phyloP scores from a whole-genome alignment of 2,888 invertebrate species.

The Phasia obesa region DNA sequence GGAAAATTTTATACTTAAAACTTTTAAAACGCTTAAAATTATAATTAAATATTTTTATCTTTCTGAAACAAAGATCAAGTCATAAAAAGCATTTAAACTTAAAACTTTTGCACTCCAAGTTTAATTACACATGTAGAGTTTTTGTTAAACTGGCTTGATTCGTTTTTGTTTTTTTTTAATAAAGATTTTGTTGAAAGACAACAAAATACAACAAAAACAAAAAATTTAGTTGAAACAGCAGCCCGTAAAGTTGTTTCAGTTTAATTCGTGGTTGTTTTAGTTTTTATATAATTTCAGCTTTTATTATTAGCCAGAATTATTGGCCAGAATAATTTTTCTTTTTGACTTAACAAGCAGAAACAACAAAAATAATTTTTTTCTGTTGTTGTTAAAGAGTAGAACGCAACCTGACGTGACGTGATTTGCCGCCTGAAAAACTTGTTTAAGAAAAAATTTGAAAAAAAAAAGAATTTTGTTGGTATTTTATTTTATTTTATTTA shows the following conservation, averaged over 20 bases:
- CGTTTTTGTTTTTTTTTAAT: background rate
- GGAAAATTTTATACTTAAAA: no score
- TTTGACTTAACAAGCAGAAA: slow-evolving; percentile 61
- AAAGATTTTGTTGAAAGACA: background rate
- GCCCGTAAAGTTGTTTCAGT: no score
- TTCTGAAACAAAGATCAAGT: slow-evolving; percentile 14
- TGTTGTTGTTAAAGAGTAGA: slow-evolving; percentile 54
- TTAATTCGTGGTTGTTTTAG: background rate
- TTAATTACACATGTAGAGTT: slow-evolving; percentile 19
- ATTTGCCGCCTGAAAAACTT: slow-evolving; percentile 70
- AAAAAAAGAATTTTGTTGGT: slow-evolving; percentile 35
- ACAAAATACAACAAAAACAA: background rate
- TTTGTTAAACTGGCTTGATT: slow-evolving; percentile 12
- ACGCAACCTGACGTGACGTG: slow-evolving; percentile 68
- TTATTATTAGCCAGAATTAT: background rate
- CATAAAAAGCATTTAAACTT: slow-evolving; percentile 17
- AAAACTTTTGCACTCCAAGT: slow-evolving; percentile 38
- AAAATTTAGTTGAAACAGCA: background rate
- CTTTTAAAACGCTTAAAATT: background rate
- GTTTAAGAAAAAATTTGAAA: slow-evolving; percentile 46
- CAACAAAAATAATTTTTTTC: background rate
- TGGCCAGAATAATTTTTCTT: slow-evolving; percentile 30
- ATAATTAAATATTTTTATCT: background rate
- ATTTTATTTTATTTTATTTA: slow-evolving; percentile 32
- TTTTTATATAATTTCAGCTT: slow-evolving; percentile 25